A percentile compares a stretch with the other conserved stretches of the same genome.
These are phyloP conservation scores for Tautogolabrus adspersus DNA, from an alignment of 2,113 vertebrate genomes.

Conservation along the genomic window DNA sequence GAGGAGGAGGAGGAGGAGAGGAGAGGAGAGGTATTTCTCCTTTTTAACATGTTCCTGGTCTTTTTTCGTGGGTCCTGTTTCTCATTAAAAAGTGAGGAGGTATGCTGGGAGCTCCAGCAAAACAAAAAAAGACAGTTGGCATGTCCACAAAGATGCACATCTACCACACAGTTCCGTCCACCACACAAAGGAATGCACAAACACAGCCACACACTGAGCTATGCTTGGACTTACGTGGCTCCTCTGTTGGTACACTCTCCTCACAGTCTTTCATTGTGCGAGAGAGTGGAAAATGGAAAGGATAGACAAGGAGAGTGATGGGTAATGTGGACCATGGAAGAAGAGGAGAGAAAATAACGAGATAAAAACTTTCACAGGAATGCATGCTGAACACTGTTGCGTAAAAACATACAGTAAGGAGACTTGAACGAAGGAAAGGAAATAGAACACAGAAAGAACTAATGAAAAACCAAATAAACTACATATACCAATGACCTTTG, in stretches of 20 bases:
- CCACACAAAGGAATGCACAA: slow-evolving; percentile 43
- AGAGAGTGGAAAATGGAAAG: slow-evolving; percentile 45
- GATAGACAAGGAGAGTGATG: slow-evolving; percentile 34
- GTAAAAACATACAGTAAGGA: slow-evolving; percentile 17
- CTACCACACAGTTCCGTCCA: slow-evolving; percentile 24
- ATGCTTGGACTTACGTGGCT: slow-evolving; percentile 80
- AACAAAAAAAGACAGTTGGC: slow-evolving; percentile 42
- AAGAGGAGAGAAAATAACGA: slow-evolving; percentile 21
- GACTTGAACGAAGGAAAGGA: not conserved
- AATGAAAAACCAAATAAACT: no score
- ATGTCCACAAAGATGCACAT: slow-evolving; percentile 57
- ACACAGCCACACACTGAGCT: slow-evolving; percentile 50
- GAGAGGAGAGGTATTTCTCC: slow-evolving; percentile 30
- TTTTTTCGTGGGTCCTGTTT: slow-evolving; percentile 56
- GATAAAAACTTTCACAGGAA: slow-evolving; percentile 25
- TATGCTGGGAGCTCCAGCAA: slow-evolving; percentile 45
- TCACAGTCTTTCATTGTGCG: slow-evolving; percentile 80
- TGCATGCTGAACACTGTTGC: not conserved
- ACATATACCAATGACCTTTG: no score
- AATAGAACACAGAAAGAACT: not conserved
- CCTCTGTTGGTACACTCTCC: slow-evolving; percentile 78
- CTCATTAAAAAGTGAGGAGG: slow-evolving; percentile 71
- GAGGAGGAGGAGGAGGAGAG: slow-evolving; percentile 27
- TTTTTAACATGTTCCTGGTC: not conserved
- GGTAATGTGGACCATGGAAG: slow-evolving; percentile 38